Evolutionary conservation across 2,888 invertebrate genomes (phyloP).

Genomic region (Aphidoletes aphidimyza): DNA sequence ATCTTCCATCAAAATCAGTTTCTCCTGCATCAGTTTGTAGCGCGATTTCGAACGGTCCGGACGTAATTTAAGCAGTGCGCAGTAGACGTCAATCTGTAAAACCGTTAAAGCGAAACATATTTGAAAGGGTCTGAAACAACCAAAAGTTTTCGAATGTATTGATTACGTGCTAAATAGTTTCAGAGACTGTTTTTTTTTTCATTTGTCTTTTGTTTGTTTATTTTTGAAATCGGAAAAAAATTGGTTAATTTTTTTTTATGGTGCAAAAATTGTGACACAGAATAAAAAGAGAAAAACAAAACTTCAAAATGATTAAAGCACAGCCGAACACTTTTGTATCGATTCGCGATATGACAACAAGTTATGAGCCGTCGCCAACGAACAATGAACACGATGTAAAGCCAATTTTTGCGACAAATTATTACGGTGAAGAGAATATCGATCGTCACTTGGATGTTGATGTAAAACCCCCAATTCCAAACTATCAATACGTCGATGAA

Average conservation of each 20-base stretch:
- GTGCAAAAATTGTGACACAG: neutral
- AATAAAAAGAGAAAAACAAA: neutral
- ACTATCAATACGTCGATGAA: neutral
- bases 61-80: neutral
- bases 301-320: neutral
- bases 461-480: neutral
- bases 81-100: too few species aligned
- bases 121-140: too few species aligned
- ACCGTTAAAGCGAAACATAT: too few species aligned
- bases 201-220: too few species aligned
- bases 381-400: neutral
- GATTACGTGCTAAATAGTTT: too few species aligned
- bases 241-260: too few species aligned
- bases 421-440: neutral
- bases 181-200: too few species aligned
- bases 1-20: neutral
- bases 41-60: neutral
- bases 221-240: too few species aligned
- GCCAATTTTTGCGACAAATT: neutral
- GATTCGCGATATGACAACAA: neutral
- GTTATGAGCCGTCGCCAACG: neutral
- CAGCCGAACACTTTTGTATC: neutral
- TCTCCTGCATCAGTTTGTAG: neutral
- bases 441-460: slow-evolving; percentile 1
- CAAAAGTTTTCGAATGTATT: too few species aligned